phyloP scores from a whole-genome alignment of 2,888 invertebrate genomes.

The Leptarthrus brevirostris region DNA sequence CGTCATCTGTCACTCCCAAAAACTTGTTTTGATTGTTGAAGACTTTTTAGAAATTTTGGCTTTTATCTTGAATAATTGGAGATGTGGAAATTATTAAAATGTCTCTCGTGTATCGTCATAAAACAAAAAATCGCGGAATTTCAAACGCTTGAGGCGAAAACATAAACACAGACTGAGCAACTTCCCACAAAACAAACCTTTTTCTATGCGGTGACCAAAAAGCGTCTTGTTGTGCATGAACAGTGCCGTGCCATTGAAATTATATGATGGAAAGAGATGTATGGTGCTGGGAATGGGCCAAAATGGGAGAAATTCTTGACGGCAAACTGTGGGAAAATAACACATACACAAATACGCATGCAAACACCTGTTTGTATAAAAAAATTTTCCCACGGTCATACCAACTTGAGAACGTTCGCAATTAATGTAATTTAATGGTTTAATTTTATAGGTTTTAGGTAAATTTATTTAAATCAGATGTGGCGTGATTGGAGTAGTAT shows the following conservation, averaged over 20 bases:
- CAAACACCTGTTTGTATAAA: constrained; percentile 58
- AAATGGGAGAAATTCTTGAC: constrained; percentile 43
- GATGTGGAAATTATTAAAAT: neutral
- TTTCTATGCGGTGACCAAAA: constrained; percentile 56
- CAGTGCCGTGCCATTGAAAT: constrained; percentile 6
- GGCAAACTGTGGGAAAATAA: constrained; percentile 56
- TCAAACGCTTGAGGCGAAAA: constrained; percentile 54
- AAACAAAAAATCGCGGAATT: constrained; percentile 27
- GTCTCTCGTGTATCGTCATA: neutral
- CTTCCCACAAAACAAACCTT: constrained; percentile 58
- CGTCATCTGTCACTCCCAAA: constrained; percentile 51
- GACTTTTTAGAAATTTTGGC: neutral
- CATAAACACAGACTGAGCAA: constrained; percentile 60
- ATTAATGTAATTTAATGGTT: no score
- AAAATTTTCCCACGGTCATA: constrained; percentile 59
- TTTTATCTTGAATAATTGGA: neutral
- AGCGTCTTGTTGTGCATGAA: constrained; percentile 53
- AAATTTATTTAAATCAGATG: no score
- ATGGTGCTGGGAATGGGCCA: constrained; percentile 19
- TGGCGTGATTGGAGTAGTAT: no score
- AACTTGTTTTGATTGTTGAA: constrained; percentile 38
- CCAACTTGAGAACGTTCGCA: constrained; percentile 4
- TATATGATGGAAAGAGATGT: constrained; percentile 4
- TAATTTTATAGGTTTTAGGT: neutral
- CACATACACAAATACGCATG: constrained; percentile 53